A percentile compares a stretch with the other conserved stretches of the same genome.
Conservation (phyloP, 2,113 vertebrate species). For the Laticauda laticaudata region DNA sequence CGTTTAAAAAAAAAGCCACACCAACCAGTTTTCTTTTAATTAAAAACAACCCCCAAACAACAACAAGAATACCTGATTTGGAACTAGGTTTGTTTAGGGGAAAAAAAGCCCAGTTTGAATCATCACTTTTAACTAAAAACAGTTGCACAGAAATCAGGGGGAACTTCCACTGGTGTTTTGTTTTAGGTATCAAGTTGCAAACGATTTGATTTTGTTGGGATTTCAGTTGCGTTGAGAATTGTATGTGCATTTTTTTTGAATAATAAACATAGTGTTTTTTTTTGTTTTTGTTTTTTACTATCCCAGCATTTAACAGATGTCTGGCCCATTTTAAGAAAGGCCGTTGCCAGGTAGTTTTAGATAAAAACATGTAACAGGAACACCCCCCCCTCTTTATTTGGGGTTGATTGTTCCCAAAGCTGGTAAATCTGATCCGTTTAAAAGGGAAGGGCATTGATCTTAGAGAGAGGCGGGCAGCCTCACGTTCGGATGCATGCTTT, state of each 20-base stretch:
- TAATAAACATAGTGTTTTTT: neutral
- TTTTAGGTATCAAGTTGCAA: constrained; percentile 15
- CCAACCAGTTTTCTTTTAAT: constrained; percentile 40
- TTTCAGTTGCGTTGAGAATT: constrained; percentile 33
- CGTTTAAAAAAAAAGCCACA: neutral
- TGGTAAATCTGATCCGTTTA: neutral
- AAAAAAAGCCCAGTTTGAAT: neutral
- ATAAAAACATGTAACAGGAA: neutral
- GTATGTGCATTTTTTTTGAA: constrained; percentile 5
- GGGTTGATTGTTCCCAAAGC: neutral
- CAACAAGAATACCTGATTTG: constrained; percentile 27
- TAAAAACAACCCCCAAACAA: constrained; percentile 40
- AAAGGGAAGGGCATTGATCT: neutral
- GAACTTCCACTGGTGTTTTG: neutral
- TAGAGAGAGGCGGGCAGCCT: neutral
- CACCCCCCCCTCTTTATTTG: neutral
- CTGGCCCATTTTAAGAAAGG: neutral
- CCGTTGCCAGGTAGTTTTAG: neutral
- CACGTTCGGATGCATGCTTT: neutral
- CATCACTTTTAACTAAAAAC: neutral
- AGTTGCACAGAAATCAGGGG: neutral
- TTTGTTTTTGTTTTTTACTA: neutral
- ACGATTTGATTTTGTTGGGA: constrained; percentile 54
- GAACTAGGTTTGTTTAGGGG: constrained; percentile 5
- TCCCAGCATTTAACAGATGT: neutral